Evolutionary conservation across 2,113 vertebrate species (phyloP).

Genomic region (Rutilus rutilus): DNA sequence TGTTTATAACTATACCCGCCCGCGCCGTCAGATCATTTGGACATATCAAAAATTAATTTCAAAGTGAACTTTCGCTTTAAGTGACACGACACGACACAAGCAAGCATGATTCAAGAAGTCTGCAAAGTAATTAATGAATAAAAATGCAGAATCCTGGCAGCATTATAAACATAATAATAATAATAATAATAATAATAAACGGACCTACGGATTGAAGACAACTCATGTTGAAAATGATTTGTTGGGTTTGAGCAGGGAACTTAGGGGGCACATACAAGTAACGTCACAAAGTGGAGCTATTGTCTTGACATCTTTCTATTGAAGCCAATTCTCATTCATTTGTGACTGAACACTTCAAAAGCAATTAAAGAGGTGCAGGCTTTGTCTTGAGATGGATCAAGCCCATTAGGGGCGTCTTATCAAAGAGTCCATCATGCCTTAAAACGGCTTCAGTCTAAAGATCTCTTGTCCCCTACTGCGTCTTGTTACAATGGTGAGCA

Average conservation of each 20-base stretch:
- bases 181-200: no score
- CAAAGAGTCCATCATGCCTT: slow-evolving; percentile 31
- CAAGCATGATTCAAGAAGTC: not conserved
- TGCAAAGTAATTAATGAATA: not conserved
- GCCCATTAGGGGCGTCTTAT: slow-evolving; percentile 10
- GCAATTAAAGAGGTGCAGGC: not conserved
- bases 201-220: not conserved
- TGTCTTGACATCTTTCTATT: slow-evolving; percentile 12
- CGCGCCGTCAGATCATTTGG: no score
- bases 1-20: no score
- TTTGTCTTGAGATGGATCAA: slow-evolving; percentile 34
- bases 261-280: not conserved
- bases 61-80: no score
- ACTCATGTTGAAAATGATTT: not conserved
- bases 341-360: slow-evolving; percentile 7
- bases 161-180: no score
- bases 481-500: not conserved
- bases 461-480: not conserved
- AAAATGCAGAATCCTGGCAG: no score
- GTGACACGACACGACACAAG: slow-evolving; percentile 1
- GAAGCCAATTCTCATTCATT: slow-evolving; percentile 16
- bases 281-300: not conserved
- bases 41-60: no score
- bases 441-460: slow-evolving; percentile 26
- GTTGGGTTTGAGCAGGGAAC: not conserved